Percentiles rank a stretch among this genome's conserved stretches.
These are phyloP conservation scores for Melanotaenia maccullochi DNA, from an alignment of 2,797 vertebrate genomes.

Conservation along the genomic window DNA sequence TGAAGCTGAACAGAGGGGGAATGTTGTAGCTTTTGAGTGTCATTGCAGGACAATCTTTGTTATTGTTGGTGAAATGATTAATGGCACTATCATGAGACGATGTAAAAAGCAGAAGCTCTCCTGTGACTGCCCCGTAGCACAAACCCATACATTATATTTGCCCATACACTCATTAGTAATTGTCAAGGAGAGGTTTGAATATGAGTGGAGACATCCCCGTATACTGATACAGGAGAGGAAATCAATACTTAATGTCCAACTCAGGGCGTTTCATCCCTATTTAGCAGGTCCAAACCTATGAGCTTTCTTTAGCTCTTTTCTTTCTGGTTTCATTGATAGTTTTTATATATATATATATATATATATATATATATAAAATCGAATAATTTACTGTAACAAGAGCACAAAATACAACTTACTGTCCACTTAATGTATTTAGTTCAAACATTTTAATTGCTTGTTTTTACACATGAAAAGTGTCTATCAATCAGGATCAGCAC, in stretches of 20 bases:
- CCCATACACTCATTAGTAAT: slow-evolving; percentile 29
- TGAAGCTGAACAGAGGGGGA: neutral
- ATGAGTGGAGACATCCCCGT: slow-evolving; percentile 19
- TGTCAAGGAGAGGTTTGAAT: slow-evolving; percentile 41
- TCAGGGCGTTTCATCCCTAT: slow-evolving; percentile 41
- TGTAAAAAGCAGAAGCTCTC: slow-evolving; percentile 38
- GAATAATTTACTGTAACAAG: neutral
- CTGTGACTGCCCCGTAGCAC: slow-evolving; percentile 20
- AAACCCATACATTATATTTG: slow-evolving; percentile 18
- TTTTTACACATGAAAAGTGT: neutral
- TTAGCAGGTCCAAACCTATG: slow-evolving; percentile 38
- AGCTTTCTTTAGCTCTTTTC: neutral
- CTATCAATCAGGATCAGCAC: neutral
- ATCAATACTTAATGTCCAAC: slow-evolving; percentile 54
- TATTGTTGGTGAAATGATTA: slow-evolving; percentile 61
- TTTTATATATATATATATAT: neutral
- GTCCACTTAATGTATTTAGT: neutral
- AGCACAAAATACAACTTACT: neutral
- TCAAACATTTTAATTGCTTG: neutral
- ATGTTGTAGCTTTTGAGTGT: slow-evolving; percentile 4
- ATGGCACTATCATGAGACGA: slow-evolving; percentile 45
- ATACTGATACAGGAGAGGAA: slow-evolving; percentile 50
- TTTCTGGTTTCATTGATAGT: slow-evolving; percentile 17
- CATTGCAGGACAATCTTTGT: neutral
- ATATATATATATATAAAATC: no score